Conservation (phyloP, 1,140 invertebrate genomes). For the Bombus consobrinus region DNA sequence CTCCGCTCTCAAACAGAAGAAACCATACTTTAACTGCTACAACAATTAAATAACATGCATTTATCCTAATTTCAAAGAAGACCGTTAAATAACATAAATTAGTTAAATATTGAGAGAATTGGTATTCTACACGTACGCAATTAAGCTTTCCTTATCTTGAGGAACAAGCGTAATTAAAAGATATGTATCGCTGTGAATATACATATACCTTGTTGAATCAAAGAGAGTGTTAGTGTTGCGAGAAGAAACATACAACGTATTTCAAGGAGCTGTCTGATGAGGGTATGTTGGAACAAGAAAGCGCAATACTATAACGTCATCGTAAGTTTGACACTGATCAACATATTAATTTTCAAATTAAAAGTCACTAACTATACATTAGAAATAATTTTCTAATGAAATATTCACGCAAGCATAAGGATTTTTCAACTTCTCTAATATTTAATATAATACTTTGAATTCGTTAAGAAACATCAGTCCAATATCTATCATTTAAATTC, state of each 20-base stretch:
- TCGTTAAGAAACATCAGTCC: neutral
- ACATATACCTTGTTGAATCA: neutral
- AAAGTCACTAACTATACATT: neutral
- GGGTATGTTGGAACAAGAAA: neutral
- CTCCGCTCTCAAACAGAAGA: neutral
- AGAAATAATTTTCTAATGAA: no score
- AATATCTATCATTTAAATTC: neutral
- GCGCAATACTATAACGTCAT: neutral
- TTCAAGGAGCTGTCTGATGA: neutral
- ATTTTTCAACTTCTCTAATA: neutral
- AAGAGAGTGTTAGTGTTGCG: neutral
- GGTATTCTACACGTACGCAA: neutral
- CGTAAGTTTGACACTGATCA: neutral
- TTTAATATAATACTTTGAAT: neutral
- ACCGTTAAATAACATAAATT: neutral
- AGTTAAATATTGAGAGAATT: neutral
- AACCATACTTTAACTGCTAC: constrained; percentile 4
- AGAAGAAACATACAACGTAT: neutral
- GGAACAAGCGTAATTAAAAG: neutral
- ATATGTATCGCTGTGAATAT: neutral
- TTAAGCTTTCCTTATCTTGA: neutral
- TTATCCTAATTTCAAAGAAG: neutral
- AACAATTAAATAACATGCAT: neutral
- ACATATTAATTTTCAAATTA: neutral
- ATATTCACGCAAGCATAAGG: neutral